A percentile compares a stretch with the other conserved stretches of the same genome.
These are phyloP conservation scores for Danio jaintianensis DNA, from an alignment of 2,797 vertebrate species.

Conservation along the genomic window DNA sequence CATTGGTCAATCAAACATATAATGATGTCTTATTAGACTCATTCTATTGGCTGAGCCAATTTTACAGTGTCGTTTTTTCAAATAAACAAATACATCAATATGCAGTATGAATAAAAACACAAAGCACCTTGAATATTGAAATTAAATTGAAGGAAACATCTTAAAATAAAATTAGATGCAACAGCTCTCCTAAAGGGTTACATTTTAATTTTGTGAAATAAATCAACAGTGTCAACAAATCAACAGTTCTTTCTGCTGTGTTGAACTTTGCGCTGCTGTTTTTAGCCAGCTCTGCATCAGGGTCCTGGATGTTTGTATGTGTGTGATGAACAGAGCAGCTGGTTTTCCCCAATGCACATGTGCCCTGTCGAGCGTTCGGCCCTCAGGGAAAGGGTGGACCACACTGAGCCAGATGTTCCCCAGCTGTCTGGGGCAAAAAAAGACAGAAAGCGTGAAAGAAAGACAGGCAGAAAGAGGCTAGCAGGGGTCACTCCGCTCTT, in stretches of 20 bases:
- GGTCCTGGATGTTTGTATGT: conserved; percentile 14
- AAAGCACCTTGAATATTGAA: background rate
- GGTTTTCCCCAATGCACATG: conserved; percentile 39
- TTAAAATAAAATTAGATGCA: background rate
- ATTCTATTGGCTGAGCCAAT: background rate
- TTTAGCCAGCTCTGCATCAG: conserved; percentile 13
- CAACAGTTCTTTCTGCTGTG: background rate
- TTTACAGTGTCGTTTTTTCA: background rate
- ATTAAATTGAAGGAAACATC: background rate
- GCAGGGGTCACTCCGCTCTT: conserved; percentile 14
- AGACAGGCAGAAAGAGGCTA: conserved; percentile 32
- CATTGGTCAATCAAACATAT: background rate
- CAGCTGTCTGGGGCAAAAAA: conserved; percentile 35
- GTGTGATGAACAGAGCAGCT: conserved; percentile 35
- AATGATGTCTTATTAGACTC: background rate
- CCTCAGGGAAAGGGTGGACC: conserved; percentile 35
- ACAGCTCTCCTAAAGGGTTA: background rate
- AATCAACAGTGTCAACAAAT: background rate
- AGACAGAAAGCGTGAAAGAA: conserved; percentile 4
- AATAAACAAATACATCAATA: background rate
- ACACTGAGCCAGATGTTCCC: conserved; percentile 53
- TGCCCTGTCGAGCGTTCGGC: conserved; percentile 17
- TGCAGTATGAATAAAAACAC: background rate
- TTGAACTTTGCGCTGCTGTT: background rate
- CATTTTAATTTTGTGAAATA: conserved; percentile 10